Conservation (phyloP, 2,888 invertebrate species). For the Neoscelio sp. region DNA sequence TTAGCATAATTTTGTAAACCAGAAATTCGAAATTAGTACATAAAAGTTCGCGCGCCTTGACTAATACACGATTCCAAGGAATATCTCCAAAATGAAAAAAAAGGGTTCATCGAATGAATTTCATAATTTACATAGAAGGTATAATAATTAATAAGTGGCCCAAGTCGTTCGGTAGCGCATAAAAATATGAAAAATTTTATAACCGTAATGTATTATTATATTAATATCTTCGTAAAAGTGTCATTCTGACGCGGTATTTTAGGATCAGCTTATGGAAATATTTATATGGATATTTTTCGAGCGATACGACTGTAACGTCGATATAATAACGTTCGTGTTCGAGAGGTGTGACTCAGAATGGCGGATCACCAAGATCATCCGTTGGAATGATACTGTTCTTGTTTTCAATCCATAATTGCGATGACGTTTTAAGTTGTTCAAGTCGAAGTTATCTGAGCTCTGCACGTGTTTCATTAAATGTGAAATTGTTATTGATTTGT, state of each 20-base stretch:
- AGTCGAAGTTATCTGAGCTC: conserved; percentile 28
- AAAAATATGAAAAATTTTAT: conserved; percentile 54
- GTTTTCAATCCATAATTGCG: conserved; percentile 30
- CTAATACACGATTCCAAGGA: conserved; percentile 16
- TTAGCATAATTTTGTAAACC: conserved; percentile 29
- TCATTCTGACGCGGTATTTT: conserved; percentile 54
- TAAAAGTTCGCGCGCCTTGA: conserved; percentile 21
- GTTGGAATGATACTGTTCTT: conserved; percentile 1
- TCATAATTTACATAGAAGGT: conserved; percentile 27
- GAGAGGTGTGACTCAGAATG: conserved; percentile 43
- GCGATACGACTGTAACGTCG: conserved; percentile 53
- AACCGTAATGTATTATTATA: too few relatives aligned
- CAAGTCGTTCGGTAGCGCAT: conserved; percentile 33
- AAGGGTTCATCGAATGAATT: background rate
- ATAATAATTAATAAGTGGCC: conserved; percentile 59
- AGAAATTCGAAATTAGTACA: conserved; percentile 41
- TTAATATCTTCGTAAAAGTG: conserved; percentile 65
- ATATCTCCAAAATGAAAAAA: conserved; percentile 10
- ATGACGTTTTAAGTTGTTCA: conserved; percentile 1
- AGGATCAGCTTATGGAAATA: conserved; percentile 66
- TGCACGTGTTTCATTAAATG: conserved; percentile 62
- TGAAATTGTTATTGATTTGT: conserved; percentile 76
- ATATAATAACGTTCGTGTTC: conserved; percentile 50
- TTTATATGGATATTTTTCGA: conserved; percentile 37
- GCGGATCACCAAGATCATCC: conserved; percentile 11